Evolutionary conservation across 2,888 invertebrate genomes (phyloP), one percentile per base, ranked within the genome.

Genomic region (Dichetophora obliterata): DNA sequence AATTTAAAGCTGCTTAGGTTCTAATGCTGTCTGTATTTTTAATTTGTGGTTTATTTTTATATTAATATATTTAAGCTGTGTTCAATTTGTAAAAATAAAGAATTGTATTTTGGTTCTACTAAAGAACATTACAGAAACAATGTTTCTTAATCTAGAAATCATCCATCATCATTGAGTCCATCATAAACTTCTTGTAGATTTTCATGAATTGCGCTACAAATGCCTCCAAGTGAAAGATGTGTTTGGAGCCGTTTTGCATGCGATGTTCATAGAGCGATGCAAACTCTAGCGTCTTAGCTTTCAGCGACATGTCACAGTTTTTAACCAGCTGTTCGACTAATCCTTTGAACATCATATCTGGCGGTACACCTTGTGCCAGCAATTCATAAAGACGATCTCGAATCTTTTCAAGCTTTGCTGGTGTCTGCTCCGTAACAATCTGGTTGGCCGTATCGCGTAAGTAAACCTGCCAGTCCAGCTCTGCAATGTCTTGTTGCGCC

Each of bases 131-230:
- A 14, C 16, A 65, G n/a, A 52, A 11, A n/a, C 0, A 52, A 27
- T 5, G 2, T 57, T 50, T n/a, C 54, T 66, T 66, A 65, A 54
- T 37, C 34, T 82, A 83, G 78, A 82, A 82, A 75, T 80, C 89
- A 74, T 88, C 88, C 85, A 87, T 86, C 78, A 87, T 85, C 80
- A 89, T 83, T 0, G 84, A 80, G 52, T 89, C 88, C 9, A 85
- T 80, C 5, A 89, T 92, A 87, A 95, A 97, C 83, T 94, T 93
- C 85, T 96, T 96, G 87, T 98, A 98, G 82, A 97, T 93, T 50
- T 94, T 92, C 99, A 99, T 99, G 88, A 98, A 98, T 83, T 95
- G 95, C 0, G 97, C 97, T 68, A 98, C 94, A 91, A 99, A 99
- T 3, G 98, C 98, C 90, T 99, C 99, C 73, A 99, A 91, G 88